Conservation (phyloP, 2,888 invertebrate species). For the Cephonodes hylas region DNA sequence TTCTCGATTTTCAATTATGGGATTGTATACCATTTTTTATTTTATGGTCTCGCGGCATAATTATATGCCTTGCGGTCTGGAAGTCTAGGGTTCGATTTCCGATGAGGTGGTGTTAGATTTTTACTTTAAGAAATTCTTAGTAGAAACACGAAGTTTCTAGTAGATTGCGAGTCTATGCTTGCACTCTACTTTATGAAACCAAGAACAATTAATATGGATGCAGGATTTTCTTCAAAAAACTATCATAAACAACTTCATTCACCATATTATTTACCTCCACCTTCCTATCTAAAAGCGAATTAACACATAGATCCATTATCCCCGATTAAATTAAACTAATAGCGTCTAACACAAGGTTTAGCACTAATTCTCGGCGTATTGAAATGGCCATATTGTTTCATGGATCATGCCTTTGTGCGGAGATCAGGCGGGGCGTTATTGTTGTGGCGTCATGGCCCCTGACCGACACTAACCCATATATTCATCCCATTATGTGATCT, state of each 20-base stretch:
- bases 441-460: conserved; percentile 59
- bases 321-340: conserved; percentile 15
- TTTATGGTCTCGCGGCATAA: too few relatives aligned
- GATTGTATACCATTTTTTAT: too few relatives aligned
- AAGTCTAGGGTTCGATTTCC: too few relatives aligned
- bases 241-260: background rate
- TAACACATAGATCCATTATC: conserved; percentile 9
- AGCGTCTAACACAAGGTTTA: conserved; percentile 16
- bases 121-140: too few relatives aligned
- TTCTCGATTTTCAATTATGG: too few relatives aligned
- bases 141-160: too few relatives aligned
- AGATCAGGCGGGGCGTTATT: conserved; percentile 58
- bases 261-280: background rate
- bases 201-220: too few relatives aligned
- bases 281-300: background rate
- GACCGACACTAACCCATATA: conserved; percentile 75
- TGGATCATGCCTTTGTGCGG: conserved; percentile 41
- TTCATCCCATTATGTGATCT: conserved; percentile 73
- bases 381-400: conserved; percentile 31
- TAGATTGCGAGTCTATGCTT: too few relatives aligned
- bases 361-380: conserved; percentile 27
- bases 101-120: too few relatives aligned
- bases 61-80: too few relatives aligned
- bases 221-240: too few relatives aligned
- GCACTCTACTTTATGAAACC: too few relatives aligned